Base-by-base conservation (phyloP, 2,888 invertebrate species). In the Zygogramma bicolorata region DNA sequence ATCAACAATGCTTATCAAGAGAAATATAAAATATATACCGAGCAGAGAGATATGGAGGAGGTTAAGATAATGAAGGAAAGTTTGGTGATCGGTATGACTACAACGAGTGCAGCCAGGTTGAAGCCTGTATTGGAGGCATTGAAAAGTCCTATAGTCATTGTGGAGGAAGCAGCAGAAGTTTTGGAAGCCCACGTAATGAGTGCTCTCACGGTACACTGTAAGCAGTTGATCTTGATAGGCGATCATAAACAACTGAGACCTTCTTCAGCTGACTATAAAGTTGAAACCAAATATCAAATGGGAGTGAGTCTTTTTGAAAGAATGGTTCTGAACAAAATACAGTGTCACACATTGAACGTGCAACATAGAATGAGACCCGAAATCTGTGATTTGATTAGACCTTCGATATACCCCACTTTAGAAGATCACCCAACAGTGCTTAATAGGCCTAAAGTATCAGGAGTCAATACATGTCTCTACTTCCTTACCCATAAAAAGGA, bases 121-220 rank as follows among this genome's bases (percentile, higher is more conserved):
- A 91, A 92, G 77, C 88, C 89, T 4, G 86, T 93, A 6, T 40
- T 71, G 31, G 42, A 89, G 63, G 87, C 89, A 59, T 84, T 94
- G 3, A 86, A 89, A 68, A 90, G 91, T 2, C 90, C 91, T 73
- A 92, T 94, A 79, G 93, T 94, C 0, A 90, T 95, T 15, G 93
- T 97, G 0, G 97, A 97, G 60, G 97, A 97, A 87, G 96, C 96
- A 0, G 96, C 95, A 0, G 96, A 97, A 88, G 94, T 96, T 0
- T 86, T 96, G 49, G 97, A 97, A 84, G 90, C 94, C 0, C 97
- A 97, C 83, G 91, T 96, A 20, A 88, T 96, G 0, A 92, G 61
- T 13, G 59, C 60, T 40, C 31, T 68, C 7, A 93, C 94, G 0
- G 85, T 89, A 27, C 86, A 90, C 58, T 94, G 95, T 75, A 88